phyloP scores from a whole-genome alignment of 2,113 vertebrate species.

The Tyrannus savana region DNA sequence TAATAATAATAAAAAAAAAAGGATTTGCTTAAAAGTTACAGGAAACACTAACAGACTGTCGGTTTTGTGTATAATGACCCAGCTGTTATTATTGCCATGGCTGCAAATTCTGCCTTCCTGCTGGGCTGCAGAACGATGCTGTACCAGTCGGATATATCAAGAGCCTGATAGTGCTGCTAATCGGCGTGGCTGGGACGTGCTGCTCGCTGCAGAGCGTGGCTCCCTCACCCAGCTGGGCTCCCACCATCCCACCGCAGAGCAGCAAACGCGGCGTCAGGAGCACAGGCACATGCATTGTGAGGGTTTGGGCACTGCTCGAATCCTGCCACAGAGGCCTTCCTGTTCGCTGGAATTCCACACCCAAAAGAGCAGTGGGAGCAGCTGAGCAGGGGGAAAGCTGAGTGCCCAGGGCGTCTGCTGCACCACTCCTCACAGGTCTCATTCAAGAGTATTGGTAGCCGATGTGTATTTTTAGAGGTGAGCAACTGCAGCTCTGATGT shows the following conservation, averaged over 20 bases:
- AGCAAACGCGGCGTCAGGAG: rapidly evolving
- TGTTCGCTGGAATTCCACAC: rapidly evolving
- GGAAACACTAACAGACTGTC: not conserved
- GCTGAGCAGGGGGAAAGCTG: not conserved
- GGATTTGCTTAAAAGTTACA: constrained; percentile 8
- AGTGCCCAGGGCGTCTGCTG: rapidly evolving
- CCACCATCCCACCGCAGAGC: not conserved
- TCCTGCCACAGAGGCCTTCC: not conserved
- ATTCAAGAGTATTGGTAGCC: not conserved
- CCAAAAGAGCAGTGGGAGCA: not conserved
- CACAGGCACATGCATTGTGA: rapidly evolving
- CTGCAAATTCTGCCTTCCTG: not conserved
- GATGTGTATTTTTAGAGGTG: not conserved
- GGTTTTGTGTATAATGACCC: not conserved
- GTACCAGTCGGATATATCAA: rapidly evolving
- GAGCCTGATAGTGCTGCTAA: not conserved
- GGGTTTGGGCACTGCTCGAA: not conserved
- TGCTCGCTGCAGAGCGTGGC: rapidly evolving
- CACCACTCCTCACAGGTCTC: not conserved
- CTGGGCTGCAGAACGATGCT: not conserved
- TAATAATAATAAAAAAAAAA: not conserved
- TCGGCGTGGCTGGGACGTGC: rapidly evolving
- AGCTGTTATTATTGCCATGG: not conserved
- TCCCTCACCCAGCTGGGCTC: not conserved
- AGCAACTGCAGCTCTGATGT: not conserved